Percentiles rank a stretch among this genome's conserved stretches.
phyloP scores from a whole-genome alignment of 2,888 invertebrate species.

The Campopleginae sp. region DNA sequence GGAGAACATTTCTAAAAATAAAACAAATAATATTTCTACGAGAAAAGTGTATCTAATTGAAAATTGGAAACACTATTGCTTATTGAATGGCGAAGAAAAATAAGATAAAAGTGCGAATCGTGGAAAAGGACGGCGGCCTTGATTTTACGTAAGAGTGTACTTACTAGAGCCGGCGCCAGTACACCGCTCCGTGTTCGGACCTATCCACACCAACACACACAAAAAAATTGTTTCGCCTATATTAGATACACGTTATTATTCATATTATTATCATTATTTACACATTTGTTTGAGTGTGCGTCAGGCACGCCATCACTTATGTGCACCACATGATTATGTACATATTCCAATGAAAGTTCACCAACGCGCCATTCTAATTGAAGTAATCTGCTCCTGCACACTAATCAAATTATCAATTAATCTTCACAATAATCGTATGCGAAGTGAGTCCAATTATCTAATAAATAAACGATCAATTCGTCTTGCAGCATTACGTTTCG shows the following conservation, averaged over 20 bases:
- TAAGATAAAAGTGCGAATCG: neutral
- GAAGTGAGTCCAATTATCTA: too few relatives aligned
- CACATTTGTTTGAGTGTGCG: conserved; percentile 48
- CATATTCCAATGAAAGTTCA: conserved; percentile 4
- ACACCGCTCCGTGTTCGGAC: conserved; percentile 87
- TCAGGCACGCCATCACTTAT: conserved; percentile 28
- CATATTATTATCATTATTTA: conserved; percentile 47
- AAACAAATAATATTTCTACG: neutral
- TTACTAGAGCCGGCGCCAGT: conserved; percentile 87
- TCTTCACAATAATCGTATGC: too few relatives aligned
- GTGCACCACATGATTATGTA: conserved; percentile 46
- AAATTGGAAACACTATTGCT: conserved; percentile 18
- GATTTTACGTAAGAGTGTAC: conserved; percentile 83
- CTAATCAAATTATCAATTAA: too few relatives aligned
- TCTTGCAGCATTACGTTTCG: too few relatives aligned
- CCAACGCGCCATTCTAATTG: neutral
- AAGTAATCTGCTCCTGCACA: neutral
- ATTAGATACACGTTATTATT: conserved; percentile 81
- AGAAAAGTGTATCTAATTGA: neutral
- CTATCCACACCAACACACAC: conserved; percentile 84
- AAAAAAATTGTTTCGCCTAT: conserved; percentile 80
- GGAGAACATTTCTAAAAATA: conserved; percentile 1
- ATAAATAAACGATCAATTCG: too few relatives aligned
- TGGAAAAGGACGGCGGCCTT: conserved; percentile 17
- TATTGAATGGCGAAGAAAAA: conserved; percentile 31